Base-by-base conservation (phyloP, 1,140 invertebrate genomes). In the Drosophila lowei region DNA sequence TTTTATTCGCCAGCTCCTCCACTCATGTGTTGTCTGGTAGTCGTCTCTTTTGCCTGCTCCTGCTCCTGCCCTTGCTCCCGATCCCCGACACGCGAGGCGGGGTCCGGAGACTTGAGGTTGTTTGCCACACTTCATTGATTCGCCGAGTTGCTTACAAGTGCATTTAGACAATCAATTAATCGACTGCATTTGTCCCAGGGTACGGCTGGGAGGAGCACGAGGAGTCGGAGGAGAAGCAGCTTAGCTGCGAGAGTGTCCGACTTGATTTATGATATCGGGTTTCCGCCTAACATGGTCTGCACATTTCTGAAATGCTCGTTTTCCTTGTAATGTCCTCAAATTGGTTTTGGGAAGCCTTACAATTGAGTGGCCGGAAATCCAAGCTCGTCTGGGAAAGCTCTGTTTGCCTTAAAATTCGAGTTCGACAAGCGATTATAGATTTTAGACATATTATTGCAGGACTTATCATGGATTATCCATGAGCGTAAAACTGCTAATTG, bases 81-180 rank as follows among this genome's bases (percentile, higher is more conserved):
- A 23, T 18, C 23, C 16, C n/a, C 13, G 43, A 18, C 18, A 25
- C 25, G 25, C 15, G 56, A 18, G 64, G 43, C 47, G 47, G 53
- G 47, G 53, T 23, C 16, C 63, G 59, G 54, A 63, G 71, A 68
- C 54, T 72, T 74, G 60, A 66, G 52, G 62, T 64, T 83, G 84
- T 78, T 77, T 75, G 79, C 77, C 67, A 88, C 84, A 83, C 83
- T 89, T 79, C 83, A 88, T 88, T 88, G 83, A 89, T 83, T 88
- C 68, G 75, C 67, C 75, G 75, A 88, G 83, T 88, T 83, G 83
- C 78, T 86, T 86, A 88, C 83, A 86, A 86, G 83, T 86, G 83
- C 84, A 89, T 88, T 88, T 88, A 88, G 83, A 88, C 83, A 88
- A 88, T 88, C 83, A 88, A 88, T 88, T 88, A 88, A 88, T 89